Percentiles rank a stretch among this genome's conserved stretches.
Conservation (phyloP, 2,113 vertebrate species). For the Gymnocephalus cernua region DNA sequence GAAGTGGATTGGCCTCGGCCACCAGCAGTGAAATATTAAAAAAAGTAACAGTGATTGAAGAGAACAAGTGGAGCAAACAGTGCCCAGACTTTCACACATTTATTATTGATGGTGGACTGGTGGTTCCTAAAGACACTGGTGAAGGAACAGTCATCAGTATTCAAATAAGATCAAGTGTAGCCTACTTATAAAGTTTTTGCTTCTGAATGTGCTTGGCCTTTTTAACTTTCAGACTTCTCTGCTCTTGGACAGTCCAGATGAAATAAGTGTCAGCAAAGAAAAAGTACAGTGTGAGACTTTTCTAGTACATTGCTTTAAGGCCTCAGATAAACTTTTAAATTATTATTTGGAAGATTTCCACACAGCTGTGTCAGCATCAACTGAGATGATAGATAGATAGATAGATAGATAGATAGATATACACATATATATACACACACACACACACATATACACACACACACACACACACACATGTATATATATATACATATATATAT, state of each 20-base stretch:
- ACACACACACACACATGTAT: too few relatives aligned
- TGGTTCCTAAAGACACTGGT: constrained; percentile 15
- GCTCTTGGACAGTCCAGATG: constrained; percentile 14
- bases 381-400: too few relatives aligned
- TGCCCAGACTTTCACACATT: constrained; percentile 37
- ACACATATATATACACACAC: too few relatives aligned
- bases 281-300: constrained; percentile 34
- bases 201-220: constrained; percentile 13
- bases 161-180: constrained; percentile 37
- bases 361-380: constrained; percentile 11
- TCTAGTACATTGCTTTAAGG: constrained; percentile 24
- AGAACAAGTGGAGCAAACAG: constrained; percentile 49
- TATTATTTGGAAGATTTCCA: constrained; percentile 31
- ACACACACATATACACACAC: too few relatives aligned
- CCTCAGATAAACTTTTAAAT: constrained; percentile 26
- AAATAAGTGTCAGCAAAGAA: constrained; percentile 20
- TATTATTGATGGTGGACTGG: constrained; percentile 55
- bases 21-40: constrained; percentile 33
- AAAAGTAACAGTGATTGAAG: constrained; percentile 53
- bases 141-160: constrained; percentile 34
- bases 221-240: neutral
- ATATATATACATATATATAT: too few relatives aligned
- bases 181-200: constrained; percentile 19
- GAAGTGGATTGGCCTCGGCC: constrained; percentile 2
- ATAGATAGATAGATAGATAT: too few relatives aligned